These are phyloP conservation scores for Ardeotis arabs DNA, from an alignment of 2,113 vertebrate genomes.

Conservation along the genomic window DNA sequence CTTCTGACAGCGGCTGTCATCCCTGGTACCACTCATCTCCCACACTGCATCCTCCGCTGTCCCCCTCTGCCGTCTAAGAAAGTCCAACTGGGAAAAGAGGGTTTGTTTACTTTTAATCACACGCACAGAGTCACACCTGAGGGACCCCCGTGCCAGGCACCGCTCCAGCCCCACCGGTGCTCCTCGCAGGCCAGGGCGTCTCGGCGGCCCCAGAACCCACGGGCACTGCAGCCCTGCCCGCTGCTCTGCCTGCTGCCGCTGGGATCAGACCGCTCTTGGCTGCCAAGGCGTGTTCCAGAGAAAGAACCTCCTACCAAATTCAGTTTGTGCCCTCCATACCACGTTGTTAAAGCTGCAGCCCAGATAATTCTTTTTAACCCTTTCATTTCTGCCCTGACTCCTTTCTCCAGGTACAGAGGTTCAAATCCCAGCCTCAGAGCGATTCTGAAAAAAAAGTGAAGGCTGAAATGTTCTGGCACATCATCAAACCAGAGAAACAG, in stretches of 20 bases:
- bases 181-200: not conserved
- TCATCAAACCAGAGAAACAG: not conserved
- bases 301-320: conserved; percentile 71
- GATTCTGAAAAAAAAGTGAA: not conserved
- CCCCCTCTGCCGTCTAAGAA: not conserved
- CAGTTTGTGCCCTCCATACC: conserved; percentile 48
- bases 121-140: not conserved
- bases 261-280: conserved; percentile 50
- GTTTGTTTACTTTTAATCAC: not conserved
- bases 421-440: not conserved
- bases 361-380: conserved; percentile 49
- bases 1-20: conserved; percentile 66
- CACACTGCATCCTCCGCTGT: conserved; percentile 59
- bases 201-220: too few species aligned
- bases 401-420: not conserved
- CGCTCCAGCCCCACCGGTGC: not conserved
- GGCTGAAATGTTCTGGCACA: not conserved
- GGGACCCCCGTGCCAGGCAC: not conserved
- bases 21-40: conserved; percentile 70
- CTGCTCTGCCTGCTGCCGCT: conserved; percentile 44
- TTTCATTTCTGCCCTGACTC: not conserved
- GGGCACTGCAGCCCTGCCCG: not conserved
- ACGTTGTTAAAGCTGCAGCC: conserved; percentile 52
- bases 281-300: conserved; percentile 69
- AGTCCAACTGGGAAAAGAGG: not conserved